Percentiles rank a stretch among this genome's conserved stretches.
phyloP scores from a whole-genome alignment of 1,140 invertebrate species.

The Neodiprion fabricii region DNA sequence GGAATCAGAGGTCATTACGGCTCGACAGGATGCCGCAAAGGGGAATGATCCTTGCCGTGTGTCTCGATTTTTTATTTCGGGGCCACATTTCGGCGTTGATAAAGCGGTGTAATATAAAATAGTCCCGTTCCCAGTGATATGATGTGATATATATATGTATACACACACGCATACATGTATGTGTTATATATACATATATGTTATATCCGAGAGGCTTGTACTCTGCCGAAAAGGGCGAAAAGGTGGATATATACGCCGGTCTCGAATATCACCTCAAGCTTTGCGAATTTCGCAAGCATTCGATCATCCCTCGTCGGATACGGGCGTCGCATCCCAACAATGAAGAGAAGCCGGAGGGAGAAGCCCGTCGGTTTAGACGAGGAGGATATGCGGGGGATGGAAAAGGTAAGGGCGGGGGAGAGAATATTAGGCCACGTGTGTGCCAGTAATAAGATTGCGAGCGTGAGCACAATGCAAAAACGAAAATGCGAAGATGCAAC shows the following conservation, averaged over 20 bases:
- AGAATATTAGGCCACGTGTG: conserved; percentile 58
- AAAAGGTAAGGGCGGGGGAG: conserved; percentile 24
- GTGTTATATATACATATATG: background rate
- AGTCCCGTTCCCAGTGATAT: conserved; percentile 11
- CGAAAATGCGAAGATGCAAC: conserved; percentile 18
- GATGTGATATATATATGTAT: background rate
- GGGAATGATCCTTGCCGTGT: too few species aligned
- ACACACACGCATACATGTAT: background rate
- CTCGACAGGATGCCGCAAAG: too few species aligned
- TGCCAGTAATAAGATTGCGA: conserved; percentile 54
- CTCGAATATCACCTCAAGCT: conserved; percentile 7
- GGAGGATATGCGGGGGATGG: conserved; percentile 19
- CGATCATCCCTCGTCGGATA: conserved; percentile 43
- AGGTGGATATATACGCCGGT: conserved; percentile 19
- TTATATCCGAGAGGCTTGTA: background rate
- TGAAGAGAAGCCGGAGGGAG: conserved; percentile 25
- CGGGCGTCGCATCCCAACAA: conserved; percentile 49
- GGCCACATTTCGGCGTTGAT: conserved; percentile 12
- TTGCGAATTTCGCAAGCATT: conserved; percentile 47
- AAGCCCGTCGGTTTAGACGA: background rate
- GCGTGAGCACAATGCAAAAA: conserved; percentile 58
- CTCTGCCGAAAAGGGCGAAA: background rate
- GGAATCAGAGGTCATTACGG: too few species aligned
- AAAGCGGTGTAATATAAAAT: conserved; percentile 17
- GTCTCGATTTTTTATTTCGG: too few species aligned